Conservation (phyloP, 1,140 invertebrate species). For the Rhyzopertha dominica region DNA sequence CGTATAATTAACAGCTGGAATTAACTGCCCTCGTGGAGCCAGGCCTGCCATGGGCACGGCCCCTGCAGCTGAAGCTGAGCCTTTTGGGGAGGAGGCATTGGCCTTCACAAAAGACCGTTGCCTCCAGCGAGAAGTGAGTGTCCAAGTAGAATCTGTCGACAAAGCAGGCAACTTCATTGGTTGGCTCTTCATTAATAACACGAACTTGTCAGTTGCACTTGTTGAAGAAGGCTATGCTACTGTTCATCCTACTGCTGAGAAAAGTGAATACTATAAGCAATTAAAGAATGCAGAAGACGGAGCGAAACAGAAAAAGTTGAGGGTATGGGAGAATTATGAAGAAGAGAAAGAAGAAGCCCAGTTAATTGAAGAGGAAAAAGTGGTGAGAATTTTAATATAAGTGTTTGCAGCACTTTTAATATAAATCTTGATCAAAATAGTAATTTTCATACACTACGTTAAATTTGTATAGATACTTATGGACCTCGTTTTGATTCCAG, state of each 20-base stretch:
- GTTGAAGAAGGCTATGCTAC: conserved; percentile 89
- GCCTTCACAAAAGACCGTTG: conserved; percentile 83
- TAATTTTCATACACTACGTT: no score
- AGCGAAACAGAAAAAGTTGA: conserved; percentile 79
- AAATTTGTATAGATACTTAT: no score
- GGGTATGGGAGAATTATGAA: conserved; percentile 79
- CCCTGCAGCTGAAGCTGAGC: conserved; percentile 71
- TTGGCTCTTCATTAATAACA: conserved; percentile 82
- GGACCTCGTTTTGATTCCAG: no score
- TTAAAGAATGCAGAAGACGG: conserved; percentile 85
- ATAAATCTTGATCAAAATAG: no score
- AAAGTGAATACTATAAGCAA: conserved; percentile 68
- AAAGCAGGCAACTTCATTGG: conserved; percentile 96
- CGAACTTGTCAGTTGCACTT: conserved; percentile 78
- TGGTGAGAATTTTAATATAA: no score
- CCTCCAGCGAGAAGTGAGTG: conserved; percentile 89
- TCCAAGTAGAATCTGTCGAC: conserved; percentile 93
- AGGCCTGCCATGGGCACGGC: conserved; percentile 65
- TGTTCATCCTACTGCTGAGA: conserved; percentile 90
- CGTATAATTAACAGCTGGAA: conserved; percentile 51
- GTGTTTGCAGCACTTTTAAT: no score
- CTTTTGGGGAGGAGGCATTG: conserved; percentile 89
- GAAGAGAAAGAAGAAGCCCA: conserved; percentile 61
- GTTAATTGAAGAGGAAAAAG: conserved; percentile 51
- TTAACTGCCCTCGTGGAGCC: conserved; percentile 79